These are phyloP conservation scores for Drosophila colorata DNA, from an alignment of 2,888 invertebrate species.

Conservation along the genomic window DNA sequence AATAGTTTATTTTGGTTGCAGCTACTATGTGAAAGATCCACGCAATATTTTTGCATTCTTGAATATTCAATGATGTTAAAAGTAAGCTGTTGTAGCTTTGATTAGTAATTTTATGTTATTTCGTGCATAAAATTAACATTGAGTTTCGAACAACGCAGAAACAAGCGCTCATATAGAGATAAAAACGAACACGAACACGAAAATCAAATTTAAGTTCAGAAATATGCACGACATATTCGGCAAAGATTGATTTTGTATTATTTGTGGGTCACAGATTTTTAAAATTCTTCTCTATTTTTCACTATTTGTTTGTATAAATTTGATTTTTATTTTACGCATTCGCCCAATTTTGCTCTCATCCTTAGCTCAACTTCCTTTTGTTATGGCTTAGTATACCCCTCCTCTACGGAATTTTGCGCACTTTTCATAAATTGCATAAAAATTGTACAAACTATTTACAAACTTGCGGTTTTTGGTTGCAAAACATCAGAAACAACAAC, in stretches of 20 bases:
- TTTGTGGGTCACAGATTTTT: too few relatives aligned
- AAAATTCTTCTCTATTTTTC: neutral
- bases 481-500: conserved; percentile 6
- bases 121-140: neutral
- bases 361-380: neutral
- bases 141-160: too few relatives aligned
- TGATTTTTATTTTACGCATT: neutral
- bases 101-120: neutral
- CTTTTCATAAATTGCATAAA: conserved; percentile 19
- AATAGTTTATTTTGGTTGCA: neutral
- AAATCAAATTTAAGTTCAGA: too few relatives aligned
- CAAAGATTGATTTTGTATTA: too few relatives aligned
- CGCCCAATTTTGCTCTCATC: neutral
- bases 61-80: neutral
- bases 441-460: conserved; percentile 53
- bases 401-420: neutral
- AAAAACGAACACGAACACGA: too few relatives aligned
- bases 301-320: neutral
- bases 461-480: conserved; percentile 24
- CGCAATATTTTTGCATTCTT: neutral
- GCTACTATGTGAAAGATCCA: neutral
- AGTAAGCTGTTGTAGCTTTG: too few relatives aligned
- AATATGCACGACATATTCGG: too few relatives aligned
- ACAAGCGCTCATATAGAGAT: too few relatives aligned
- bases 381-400: neutral